phyloP scores from a whole-genome alignment of 37 sponge, comb jelly and placozoan species.

The Halisarca cf. caerulea region DNA sequence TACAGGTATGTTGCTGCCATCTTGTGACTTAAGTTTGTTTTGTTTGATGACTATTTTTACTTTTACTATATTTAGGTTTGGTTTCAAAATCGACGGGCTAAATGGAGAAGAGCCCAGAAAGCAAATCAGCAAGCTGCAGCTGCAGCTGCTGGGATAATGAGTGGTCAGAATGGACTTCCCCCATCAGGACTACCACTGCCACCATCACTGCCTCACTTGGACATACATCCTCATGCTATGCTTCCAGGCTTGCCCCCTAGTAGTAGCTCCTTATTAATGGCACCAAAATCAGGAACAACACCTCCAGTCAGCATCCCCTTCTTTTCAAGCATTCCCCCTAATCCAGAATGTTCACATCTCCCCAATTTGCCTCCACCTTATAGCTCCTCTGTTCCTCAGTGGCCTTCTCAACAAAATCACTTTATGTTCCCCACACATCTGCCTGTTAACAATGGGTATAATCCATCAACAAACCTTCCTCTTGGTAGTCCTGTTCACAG shows the following conservation, averaged over 20 bases:
- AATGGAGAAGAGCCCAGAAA: constrained; percentile 82
- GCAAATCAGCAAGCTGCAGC: constrained; percentile 82
- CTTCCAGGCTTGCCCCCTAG: constrained; percentile 51
- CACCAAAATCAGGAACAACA: constrained; percentile 78
- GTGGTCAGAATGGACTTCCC: constrained; percentile 44
- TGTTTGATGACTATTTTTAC: neutral
- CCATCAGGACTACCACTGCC: constrained; percentile 38
- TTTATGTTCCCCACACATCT: constrained; percentile 72
- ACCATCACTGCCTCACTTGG: constrained; percentile 49
- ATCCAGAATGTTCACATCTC: constrained; percentile 6
- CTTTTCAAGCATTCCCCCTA: constrained; percentile 62
- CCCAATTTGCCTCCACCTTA: constrained; percentile 31
- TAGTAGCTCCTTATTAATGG: constrained; percentile 79
- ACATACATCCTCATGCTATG: constrained; percentile 30
- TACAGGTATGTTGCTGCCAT: constrained; percentile 69
- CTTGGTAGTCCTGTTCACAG: neutral
- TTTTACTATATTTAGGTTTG: constrained; percentile 49
- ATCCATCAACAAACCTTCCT: neutral
- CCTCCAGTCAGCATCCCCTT: constrained; percentile 47
- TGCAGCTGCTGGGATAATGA: constrained; percentile 65
- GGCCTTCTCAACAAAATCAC: constrained; percentile 70
- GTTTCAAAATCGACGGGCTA: constrained; percentile 78
- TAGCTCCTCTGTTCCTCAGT: constrained; percentile 34
- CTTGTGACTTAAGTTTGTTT: neutral
- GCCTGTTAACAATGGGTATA: constrained; percentile 23